Conservation (phyloP, 2,797 vertebrate species). For the Arremon aurantiirostris region DNA sequence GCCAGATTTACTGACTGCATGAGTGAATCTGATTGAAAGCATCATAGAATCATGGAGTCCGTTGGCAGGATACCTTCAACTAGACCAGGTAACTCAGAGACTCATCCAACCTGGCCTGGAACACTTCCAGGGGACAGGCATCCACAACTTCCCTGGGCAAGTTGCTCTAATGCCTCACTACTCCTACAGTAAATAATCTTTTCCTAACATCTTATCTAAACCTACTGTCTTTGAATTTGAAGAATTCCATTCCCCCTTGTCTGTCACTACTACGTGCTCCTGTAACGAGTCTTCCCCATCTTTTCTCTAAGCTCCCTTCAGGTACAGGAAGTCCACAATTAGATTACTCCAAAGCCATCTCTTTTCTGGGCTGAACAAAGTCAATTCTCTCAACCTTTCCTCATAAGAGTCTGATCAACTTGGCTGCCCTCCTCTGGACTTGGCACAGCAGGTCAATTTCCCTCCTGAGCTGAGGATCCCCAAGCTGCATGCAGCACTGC, state of each 20-base stretch:
- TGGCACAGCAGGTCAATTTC: background rate
- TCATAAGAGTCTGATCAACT: background rate
- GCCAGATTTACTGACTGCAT: background rate
- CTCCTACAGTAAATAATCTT: background rate
- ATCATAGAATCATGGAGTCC: background rate
- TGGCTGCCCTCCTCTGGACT: background rate
- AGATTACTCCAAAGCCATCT: background rate
- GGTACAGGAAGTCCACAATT: background rate
- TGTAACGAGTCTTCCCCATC: no score
- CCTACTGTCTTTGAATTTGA: background rate
- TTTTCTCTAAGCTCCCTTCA: background rate
- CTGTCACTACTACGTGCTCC: background rate
- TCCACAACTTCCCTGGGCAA: background rate
- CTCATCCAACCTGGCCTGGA: background rate
- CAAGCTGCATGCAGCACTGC: background rate
- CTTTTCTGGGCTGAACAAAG: background rate
- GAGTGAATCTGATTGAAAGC: background rate
- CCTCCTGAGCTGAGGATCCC: background rate
- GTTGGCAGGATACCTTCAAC: background rate
- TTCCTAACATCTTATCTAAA: background rate
- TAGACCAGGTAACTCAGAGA: background rate
- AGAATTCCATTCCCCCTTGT: background rate
- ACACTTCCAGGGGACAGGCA: background rate
- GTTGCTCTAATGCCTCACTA: background rate
- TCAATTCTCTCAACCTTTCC: background rate